These are phyloP conservation scores for Forbesichthys papilliferus DNA, from an alignment of 2,113 vertebrate genomes.

Conservation along the genomic window DNA sequence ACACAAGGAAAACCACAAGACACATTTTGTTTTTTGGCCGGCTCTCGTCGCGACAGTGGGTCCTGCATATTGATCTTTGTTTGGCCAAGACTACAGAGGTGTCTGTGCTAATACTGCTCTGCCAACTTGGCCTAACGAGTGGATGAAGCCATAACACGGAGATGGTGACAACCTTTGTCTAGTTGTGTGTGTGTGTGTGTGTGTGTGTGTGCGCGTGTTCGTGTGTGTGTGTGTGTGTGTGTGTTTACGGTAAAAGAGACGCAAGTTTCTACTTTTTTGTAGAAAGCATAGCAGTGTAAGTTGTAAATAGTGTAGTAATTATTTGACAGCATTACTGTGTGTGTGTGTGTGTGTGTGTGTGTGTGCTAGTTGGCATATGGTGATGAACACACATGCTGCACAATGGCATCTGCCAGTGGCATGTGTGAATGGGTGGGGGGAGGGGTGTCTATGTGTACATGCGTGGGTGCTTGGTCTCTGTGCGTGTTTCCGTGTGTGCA, in stretches of 20 bases:
- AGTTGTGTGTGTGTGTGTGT: neutral
- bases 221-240: conserved; percentile 7
- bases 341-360: conserved; percentile 43
- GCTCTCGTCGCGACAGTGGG: neutral
- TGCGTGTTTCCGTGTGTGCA: conserved; percentile 18
- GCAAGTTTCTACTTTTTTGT: too few relatives aligned
- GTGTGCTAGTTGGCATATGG: conserved; percentile 9
- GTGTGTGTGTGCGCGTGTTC: neutral
- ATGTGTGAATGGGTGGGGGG: conserved; percentile 56
- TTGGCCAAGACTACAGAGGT: neutral
- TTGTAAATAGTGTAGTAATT: conserved; percentile 5
- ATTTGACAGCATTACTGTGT: neutral
- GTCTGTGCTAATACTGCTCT: neutral
- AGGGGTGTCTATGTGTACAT: conserved; percentile 31
- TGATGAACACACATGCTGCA: conserved; percentile 51
- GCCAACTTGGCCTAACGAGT: neutral
- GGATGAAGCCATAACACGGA: too few relatives aligned
- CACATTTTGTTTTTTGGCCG: neutral
- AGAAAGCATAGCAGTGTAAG: too few relatives aligned
- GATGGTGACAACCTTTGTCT: neutral
- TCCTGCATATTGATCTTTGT: neutral
- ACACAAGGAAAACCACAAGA: neutral
- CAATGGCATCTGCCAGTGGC: conserved; percentile 66
- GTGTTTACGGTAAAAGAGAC: neutral
- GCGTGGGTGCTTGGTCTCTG: conserved; percentile 14